Evolutionary conservation across 2,888 invertebrate genomes (phyloP).

Genomic region (Lepidochitona cinerea): DNA sequence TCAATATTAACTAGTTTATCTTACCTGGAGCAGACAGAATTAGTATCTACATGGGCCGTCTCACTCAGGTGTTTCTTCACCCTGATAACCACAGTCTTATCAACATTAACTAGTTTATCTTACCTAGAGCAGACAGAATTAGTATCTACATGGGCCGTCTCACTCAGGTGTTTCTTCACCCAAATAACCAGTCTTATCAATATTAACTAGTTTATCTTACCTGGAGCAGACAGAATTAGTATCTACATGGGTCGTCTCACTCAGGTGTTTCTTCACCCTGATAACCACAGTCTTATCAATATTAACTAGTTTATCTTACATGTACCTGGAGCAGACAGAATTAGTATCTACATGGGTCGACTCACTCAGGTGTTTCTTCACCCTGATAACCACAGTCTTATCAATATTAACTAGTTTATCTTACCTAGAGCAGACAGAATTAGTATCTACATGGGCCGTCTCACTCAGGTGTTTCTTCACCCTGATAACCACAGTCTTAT

Average conservation of each 20-base stretch:
- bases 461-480: conserved; percentile 57
- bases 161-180: conserved; percentile 56
- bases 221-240: conserved; percentile 18
- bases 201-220: conserved; percentile 9
- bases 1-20: conserved; percentile 23
- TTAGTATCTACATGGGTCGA: conserved; percentile 15
- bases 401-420: conserved; percentile 23
- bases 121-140: conserved; percentile 23
- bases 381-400: conserved; percentile 51
- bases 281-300: conserved; percentile 51
- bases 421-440: conserved; percentile 23
- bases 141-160: conserved; percentile 22
- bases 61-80: conserved; percentile 57
- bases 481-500: conserved; percentile 53
- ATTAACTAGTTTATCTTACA: neutral
- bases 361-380: conserved; percentile 56
- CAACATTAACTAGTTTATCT: conserved; percentile 13
- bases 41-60: conserved; percentile 17
- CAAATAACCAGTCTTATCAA: conserved; percentile 54
- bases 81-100: conserved; percentile 53
- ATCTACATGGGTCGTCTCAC: conserved; percentile 24
- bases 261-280: conserved; percentile 58
- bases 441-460: conserved; percentile 17
- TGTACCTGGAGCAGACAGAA: conserved; percentile 25
- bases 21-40: conserved; percentile 23